phyloP scores from a whole-genome alignment of 1,140 invertebrate species.

The Lucilia sericata region DNA sequence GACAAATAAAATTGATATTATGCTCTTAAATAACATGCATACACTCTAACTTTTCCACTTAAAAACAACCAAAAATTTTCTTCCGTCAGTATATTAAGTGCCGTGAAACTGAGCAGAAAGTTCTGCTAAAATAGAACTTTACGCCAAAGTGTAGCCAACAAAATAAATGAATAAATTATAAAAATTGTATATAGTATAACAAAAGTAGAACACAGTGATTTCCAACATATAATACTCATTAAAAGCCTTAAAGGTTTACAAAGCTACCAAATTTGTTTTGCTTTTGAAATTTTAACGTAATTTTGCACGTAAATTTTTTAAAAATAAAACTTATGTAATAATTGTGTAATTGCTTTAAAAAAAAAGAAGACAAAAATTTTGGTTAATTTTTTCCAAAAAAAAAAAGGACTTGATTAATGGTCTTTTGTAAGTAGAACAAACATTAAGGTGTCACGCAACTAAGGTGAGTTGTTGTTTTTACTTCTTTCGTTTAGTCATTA shows the following conservation, averaged over 20 bases:
- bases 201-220: neutral
- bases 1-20: neutral
- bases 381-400: neutral
- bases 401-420: conserved; percentile 13
- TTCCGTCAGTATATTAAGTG: conserved; percentile 10
- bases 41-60: neutral
- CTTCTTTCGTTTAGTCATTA: neutral
- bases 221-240: neutral
- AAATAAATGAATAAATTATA: conserved; percentile 15
- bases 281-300: conserved; percentile 5
- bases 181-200: neutral
- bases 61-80: neutral
- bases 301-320: neutral
- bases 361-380: neutral
- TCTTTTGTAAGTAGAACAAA: neutral
- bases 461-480: neutral
- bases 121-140: neutral
- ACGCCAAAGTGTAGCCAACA: neutral
- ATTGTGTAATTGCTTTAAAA: conserved; percentile 36
- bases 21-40: neutral
- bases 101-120: conserved; percentile 26
- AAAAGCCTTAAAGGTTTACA: neutral
- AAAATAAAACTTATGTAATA: conserved; percentile 33
- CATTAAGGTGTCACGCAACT: conserved; percentile 30
- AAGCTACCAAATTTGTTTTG: neutral